These are phyloP conservation scores for Enteromius fasciolatus DNA, from an alignment of 2,797 vertebrate genomes.

Conservation along the genomic window DNA sequence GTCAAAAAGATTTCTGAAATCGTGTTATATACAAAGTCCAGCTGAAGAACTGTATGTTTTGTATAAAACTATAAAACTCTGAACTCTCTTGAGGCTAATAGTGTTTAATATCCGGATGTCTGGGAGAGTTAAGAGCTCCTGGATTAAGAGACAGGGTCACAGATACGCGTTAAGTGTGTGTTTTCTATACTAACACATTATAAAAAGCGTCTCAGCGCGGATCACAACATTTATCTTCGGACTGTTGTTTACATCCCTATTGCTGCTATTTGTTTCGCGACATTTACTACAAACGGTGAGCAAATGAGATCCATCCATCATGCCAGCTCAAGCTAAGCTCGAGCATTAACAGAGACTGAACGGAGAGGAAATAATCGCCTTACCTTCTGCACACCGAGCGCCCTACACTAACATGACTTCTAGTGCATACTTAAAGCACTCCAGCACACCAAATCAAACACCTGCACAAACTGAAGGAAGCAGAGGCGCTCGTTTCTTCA, in stretches of 20 bases:
- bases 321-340: constrained; percentile 22
- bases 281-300: background rate
- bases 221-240: background rate
- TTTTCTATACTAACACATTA: background rate
- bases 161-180: background rate
- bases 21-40: background rate
- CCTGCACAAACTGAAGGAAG: background rate
- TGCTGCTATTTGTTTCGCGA: background rate
- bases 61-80: background rate
- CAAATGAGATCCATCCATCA: background rate
- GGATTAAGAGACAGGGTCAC: constrained; percentile 7
- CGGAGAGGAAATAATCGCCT: constrained; percentile 57
- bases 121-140: background rate
- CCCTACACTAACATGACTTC: constrained; percentile 1
- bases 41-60: background rate
- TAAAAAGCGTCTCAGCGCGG: background rate
- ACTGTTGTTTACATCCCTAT: background rate
- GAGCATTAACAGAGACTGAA: constrained; percentile 32
- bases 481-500: background rate
- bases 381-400: constrained; percentile 50
- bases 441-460: background rate
- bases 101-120: background rate
- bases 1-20: background rate
- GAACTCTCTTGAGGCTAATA: background rate
- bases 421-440: background rate